Evolutionary conservation across 2,888 invertebrate genomes (phyloP), one percentile per base, ranked within the genome.

Genomic region (Xylocampa areola): DNA sequence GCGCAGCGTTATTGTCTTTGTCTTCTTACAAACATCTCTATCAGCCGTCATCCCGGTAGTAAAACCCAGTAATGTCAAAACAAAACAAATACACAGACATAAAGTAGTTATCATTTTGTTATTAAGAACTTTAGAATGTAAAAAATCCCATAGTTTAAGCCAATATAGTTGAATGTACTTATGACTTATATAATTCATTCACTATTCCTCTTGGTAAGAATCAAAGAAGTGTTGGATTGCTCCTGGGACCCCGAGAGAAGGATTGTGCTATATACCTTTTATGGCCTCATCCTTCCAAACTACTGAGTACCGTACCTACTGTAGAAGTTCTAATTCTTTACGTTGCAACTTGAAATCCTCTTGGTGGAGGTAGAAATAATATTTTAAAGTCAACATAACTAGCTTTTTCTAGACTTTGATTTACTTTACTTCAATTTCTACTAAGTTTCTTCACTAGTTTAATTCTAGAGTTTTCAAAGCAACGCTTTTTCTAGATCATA

Each of bases 191-290:
- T 14, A 35, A 25, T 32, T 14, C 16, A 39, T 27, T 29, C 25
- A 17, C n/a, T 16, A 6, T 35, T 30, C 13, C 19, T 17, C 21
- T 68, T 54, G 47, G 29, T 19, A 37, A 30, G 33, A 37, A 30
- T 50, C 62, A 47, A 11, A 37, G 29, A 29, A 39, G 41, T 47
- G 64, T 63, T 33, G 64, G 29, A 47, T 32, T 23, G 19, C 30
- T 45, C 13, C n/a, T 17, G 13, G 14, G 21, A 63, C n/a, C 64
- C 29, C 44, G 21, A 5, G 45, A 33, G 45, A 53, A 29, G 29
- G 29, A 54, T 72, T 59, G 44, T 40, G 55, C 50, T 44, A 54
- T 57, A 41, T 25, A 44, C 49, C 45, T 55, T 66, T 49, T 53
- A 53, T 43, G 40, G 52, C 14, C 43, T 68, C 36, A 68, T 47